phyloP scores from a whole-genome alignment of 2,113 vertebrate genomes.

The Pangasianodon hypophthalmus region DNA sequence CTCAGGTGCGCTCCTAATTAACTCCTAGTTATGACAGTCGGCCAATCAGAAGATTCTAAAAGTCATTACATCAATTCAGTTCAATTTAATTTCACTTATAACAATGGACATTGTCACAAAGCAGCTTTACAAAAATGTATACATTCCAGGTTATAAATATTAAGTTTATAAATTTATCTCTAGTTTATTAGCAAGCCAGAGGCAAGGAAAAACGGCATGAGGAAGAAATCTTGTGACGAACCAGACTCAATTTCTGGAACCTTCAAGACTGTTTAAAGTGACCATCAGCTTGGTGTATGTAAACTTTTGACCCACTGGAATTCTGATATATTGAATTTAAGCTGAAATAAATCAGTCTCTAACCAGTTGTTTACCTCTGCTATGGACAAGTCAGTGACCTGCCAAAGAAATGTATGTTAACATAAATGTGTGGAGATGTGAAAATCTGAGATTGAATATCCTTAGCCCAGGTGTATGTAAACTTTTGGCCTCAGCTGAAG shows the following conservation, averaged over 20 bases:
- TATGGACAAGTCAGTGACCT: neutral
- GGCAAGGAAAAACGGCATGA: neutral
- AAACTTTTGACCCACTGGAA: neutral
- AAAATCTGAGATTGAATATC: neutral
- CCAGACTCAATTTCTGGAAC: neutral
- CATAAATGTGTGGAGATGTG: neutral
- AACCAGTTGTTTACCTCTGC: neutral
- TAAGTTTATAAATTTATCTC: neutral
- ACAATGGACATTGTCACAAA: neutral
- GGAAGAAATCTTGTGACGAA: neutral
- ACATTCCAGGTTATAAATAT: neutral
- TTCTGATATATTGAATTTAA: neutral
- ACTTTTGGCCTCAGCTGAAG: neutral
- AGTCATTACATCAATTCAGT: neutral
- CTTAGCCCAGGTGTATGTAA: neutral
- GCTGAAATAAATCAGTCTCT: neutral
- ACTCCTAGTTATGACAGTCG: neutral
- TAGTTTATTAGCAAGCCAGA: neutral
- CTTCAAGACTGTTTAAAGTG: neutral
- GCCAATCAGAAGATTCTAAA: neutral
- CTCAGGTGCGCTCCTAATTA: neutral
- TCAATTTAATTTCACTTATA: neutral
- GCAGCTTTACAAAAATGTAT: neutral
- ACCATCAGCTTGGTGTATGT: neutral
- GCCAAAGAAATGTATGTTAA: neutral